These are phyloP conservation scores for Geococcyx californianus DNA, from an alignment of 2,113 vertebrate genomes.

Conservation along the genomic window DNA sequence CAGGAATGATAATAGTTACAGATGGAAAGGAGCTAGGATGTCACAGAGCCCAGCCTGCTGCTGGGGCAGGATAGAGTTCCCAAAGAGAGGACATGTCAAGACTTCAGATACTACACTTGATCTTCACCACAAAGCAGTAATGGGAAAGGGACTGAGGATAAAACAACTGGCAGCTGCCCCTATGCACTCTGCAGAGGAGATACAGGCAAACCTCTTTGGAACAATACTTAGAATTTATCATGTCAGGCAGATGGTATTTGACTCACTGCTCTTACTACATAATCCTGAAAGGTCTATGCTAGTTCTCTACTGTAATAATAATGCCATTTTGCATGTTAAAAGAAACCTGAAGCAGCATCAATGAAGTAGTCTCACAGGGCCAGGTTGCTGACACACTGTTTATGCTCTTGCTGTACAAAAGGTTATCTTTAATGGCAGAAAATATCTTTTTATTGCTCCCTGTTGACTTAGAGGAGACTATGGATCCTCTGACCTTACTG, in stretches of 20 bases:
- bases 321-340: not conserved
- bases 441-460: conserved; percentile 21
- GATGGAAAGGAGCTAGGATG: not conserved
- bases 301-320: not conserved
- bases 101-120: not conserved
- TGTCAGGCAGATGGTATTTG: conserved; percentile 9
- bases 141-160: not conserved
- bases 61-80: not conserved
- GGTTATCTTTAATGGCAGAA: conserved; percentile 32
- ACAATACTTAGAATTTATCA: not conserved
- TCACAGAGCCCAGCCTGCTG: not conserved
- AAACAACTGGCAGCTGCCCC: not conserved
- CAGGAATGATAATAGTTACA: not conserved
- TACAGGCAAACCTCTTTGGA: not conserved
- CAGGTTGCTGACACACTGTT: not conserved
- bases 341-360: conserved; percentile 21
- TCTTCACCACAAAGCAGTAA: not conserved
- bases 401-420: not conserved
- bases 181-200: not conserved
- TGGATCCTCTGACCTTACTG: conserved; percentile 13
- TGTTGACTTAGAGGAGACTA: not conserved
- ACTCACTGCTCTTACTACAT: conserved; percentile 2
- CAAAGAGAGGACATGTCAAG: not conserved
- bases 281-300: conserved; percentile 29
- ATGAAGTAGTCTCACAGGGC: not conserved